Conservation (phyloP, 53 echinoderm and acorn worm species). For the Antedon mediterranea region DNA sequence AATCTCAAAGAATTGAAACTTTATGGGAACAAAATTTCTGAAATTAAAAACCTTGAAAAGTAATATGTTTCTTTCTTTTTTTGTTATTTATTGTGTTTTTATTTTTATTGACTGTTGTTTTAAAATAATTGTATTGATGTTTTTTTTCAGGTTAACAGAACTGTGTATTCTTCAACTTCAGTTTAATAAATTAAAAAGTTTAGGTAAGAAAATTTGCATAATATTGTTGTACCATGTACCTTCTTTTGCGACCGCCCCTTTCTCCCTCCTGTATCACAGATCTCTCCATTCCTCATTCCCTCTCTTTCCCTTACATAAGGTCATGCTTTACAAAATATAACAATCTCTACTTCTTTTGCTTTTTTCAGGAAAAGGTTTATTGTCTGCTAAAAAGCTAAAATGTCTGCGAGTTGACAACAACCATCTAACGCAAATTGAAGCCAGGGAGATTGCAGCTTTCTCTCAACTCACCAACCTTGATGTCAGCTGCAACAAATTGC, state of each 20-base stretch:
- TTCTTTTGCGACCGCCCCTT: too few relatives aligned
- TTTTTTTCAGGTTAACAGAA: slow-evolving; percentile 44
- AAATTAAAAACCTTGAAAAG: slow-evolving; percentile 56
- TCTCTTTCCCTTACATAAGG: too few relatives aligned
- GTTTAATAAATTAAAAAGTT: slow-evolving; percentile 59
- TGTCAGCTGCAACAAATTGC: slow-evolving; percentile 67
- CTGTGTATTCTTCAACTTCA: slow-evolving; percentile 77
- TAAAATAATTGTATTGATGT: neutral
- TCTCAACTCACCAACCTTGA: slow-evolving; percentile 68
- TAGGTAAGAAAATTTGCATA: slow-evolving; percentile 59
- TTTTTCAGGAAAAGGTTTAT: slow-evolving; percentile 49
- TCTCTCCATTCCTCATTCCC: too few relatives aligned
- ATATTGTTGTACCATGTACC: too few relatives aligned
- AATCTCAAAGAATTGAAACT: slow-evolving; percentile 67
- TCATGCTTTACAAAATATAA: neutral
- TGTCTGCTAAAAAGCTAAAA: slow-evolving; percentile 41
- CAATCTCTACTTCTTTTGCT: neutral
- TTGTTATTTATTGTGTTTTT: too few relatives aligned
- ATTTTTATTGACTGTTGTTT: neutral
- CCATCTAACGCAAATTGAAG: slow-evolving; percentile 38
- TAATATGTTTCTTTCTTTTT: neutral
- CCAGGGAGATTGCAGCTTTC: slow-evolving; percentile 75
- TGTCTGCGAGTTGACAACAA: slow-evolving; percentile 79
- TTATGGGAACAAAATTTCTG: slow-evolving; percentile 62
- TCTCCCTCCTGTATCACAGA: too few relatives aligned